Conservation (phyloP, 2,888 invertebrate genomes). For the Lepetodrilus schrolli region DNA sequence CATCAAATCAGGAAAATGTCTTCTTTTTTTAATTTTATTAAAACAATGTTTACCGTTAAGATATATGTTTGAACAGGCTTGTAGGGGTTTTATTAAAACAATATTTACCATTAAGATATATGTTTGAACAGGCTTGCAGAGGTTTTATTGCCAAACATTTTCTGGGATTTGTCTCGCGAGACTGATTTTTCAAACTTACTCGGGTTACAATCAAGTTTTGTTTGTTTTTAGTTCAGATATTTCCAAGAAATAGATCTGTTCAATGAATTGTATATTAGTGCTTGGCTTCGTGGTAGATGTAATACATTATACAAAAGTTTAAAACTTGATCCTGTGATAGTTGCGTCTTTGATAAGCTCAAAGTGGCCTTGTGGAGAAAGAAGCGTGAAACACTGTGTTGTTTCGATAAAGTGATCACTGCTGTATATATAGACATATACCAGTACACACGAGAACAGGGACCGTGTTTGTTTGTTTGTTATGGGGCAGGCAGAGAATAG, state of each 20-base stretch:
- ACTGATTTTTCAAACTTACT: too few species aligned
- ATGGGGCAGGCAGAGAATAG: too few species aligned
- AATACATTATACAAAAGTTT: constrained; percentile 17
- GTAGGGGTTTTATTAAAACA: too few species aligned
- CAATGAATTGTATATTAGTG: constrained; percentile 8
- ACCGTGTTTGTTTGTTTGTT: background rate
- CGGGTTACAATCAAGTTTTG: too few species aligned
- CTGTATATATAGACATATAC: too few species aligned
- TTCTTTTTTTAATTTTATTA: background rate
- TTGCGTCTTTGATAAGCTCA: background rate
- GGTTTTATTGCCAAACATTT: too few species aligned
- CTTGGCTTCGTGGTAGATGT: constrained; percentile 8
- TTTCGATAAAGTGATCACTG: constrained; percentile 8
- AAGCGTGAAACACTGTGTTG: background rate
- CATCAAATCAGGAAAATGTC: constrained; percentile 21
- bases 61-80: too few species aligned
- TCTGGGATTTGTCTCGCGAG: too few species aligned
- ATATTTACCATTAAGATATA: too few species aligned
- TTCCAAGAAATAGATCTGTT: constrained; percentile 9
- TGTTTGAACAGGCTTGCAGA: too few species aligned
- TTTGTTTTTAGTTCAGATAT: background rate
- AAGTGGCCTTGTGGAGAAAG: constrained; percentile 3
- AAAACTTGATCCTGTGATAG: constrained; percentile 20
- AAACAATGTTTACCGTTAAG: too few species aligned
- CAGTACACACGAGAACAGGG: background rate